Evolutionary conservation across 2,113 vertebrate genomes (phyloP).

Genomic region (Rhinoptilus africanus): DNA sequence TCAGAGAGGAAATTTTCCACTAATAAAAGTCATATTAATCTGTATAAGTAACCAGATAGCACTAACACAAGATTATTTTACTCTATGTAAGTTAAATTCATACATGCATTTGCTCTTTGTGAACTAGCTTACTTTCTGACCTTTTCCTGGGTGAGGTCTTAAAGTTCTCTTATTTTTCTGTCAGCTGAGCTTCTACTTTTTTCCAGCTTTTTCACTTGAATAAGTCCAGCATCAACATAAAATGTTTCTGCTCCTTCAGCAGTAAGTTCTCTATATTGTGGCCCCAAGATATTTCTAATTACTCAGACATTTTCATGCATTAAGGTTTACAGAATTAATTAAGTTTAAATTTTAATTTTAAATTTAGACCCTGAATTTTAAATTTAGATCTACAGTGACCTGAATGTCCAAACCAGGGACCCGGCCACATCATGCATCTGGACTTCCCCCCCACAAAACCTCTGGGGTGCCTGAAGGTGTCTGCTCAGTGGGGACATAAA

Average conservation of each 20-base stretch:
- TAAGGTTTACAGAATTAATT: neutral
- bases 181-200: neutral
- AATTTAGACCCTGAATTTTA: neutral
- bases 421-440: neutral
- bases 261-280: neutral
- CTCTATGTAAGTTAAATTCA: neutral
- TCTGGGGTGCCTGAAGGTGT: neutral
- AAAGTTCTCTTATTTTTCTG: neutral
- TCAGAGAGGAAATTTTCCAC: neutral
- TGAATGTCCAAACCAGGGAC: neutral
- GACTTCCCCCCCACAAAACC: neutral
- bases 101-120: neutral
- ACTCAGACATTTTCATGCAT: neutral
- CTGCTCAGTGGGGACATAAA: accelerated
- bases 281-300: neutral
- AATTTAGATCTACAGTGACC: neutral
- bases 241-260: neutral
- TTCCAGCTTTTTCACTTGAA: neutral
- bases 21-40: neutral
- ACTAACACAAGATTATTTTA: neutral
- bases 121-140: neutral
- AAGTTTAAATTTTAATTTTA: neutral
- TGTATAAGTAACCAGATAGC: neutral
- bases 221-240: neutral
- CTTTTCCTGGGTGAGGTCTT: neutral